Conservation (phyloP, 2,888 invertebrate genomes). For the Drosophila quinaria region DNA sequence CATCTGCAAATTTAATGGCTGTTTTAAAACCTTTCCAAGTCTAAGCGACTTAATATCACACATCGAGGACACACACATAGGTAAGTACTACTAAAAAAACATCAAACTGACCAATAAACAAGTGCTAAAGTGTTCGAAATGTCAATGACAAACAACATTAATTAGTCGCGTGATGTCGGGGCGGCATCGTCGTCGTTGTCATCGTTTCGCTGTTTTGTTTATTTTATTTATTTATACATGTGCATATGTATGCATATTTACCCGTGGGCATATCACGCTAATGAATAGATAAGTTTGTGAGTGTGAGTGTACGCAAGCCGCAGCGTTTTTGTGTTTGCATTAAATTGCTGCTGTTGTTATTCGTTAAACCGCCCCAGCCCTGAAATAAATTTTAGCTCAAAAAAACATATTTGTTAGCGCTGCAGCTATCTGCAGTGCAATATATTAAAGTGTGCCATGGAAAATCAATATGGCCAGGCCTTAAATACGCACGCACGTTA, state of each 20-base stretch:
- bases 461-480: conserved; percentile 67
- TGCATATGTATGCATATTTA: conserved; percentile 19
- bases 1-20: conserved; percentile 95
- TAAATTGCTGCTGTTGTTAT: conserved; percentile 44
- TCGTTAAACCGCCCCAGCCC: conserved; percentile 37
- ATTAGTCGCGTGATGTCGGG: conserved; percentile 72
- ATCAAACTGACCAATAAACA: conserved; percentile 22
- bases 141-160: conserved; percentile 57
- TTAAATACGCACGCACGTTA: conserved; percentile 63
- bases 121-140: conserved; percentile 46
- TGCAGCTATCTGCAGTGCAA: conserved; percentile 39
- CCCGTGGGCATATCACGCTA: conserved; percentile 22
- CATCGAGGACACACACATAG: conserved; percentile 95
- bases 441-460: conserved; percentile 59
- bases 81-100: conserved; percentile 86
- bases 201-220: conserved; percentile 65
- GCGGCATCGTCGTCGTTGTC: conserved; percentile 46
- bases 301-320: conserved; percentile 16
- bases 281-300: conserved; percentile 30
- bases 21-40: conserved; percentile 93
- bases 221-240: conserved; percentile 71
- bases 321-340: conserved; percentile 26
- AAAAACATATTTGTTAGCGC: conserved; percentile 30
- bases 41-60: conserved; percentile 93
- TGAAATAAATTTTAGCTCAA: conserved; percentile 43